Percentiles rank a stretch among this genome's conserved stretches.
These are phyloP conservation scores for Catagonus wagneri DNA, from an alignment of 2,113 vertebrate genomes.

Conservation along the genomic window DNA sequence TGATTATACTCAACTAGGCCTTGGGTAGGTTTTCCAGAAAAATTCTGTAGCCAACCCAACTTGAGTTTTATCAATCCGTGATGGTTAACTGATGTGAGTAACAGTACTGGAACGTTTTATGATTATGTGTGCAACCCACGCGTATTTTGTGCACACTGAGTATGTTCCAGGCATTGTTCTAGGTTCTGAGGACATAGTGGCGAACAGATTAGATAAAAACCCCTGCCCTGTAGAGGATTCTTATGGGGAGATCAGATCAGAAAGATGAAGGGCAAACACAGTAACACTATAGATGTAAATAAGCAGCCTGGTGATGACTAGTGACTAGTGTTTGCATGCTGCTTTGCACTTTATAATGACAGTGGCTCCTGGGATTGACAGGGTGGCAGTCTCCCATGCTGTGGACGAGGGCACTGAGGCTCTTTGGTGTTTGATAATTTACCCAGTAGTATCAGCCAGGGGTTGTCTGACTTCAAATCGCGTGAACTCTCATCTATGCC, in stretches of 20 bases:
- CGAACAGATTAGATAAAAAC: slow-evolving; percentile 13
- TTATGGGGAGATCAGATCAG: neutral
- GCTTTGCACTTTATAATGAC: neutral
- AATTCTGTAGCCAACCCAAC: neutral
- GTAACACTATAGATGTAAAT: neutral
- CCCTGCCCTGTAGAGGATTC: neutral
- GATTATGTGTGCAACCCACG: neutral
- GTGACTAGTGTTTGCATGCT: neutral
- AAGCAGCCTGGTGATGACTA: no score
- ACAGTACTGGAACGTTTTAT: slow-evolving; percentile 7
- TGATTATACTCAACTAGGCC: neutral
- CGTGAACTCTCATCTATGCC: neutral
- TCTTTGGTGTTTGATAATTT: slow-evolving; percentile 18
- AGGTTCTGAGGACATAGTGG: neutral
- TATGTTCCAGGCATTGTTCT: slow-evolving; percentile 20
- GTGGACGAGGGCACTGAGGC: neutral
- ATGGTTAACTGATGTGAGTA: neutral
- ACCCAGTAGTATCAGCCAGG: neutral
- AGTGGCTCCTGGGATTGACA: neutral
- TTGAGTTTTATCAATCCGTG: slow-evolving; percentile 11
- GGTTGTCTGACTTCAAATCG: neutral
- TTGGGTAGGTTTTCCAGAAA: slow-evolving; percentile 46
- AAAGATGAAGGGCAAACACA: neutral
- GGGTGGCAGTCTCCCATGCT: neutral
- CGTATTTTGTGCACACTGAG: neutral